These are phyloP conservation scores for Cryptocephalus moraei DNA, from an alignment of 2,888 invertebrate genomes.

Conservation along the genomic window DNA sequence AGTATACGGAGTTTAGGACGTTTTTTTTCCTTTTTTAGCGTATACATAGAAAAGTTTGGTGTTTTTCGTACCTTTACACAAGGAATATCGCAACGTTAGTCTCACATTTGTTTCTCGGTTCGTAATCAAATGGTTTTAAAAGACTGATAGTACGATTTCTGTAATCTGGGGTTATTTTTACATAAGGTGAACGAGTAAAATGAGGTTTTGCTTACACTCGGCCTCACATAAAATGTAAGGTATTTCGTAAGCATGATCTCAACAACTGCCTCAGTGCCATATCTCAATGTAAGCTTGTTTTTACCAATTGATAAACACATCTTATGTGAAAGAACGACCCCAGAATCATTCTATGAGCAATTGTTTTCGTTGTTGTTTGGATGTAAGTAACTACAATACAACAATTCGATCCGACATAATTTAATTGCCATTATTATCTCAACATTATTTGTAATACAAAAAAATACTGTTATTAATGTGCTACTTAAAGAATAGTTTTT, in stretches of 20 bases:
- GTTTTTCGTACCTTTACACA: constrained; percentile 25
- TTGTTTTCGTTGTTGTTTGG: too few species aligned
- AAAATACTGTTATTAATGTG: constrained; percentile 25
- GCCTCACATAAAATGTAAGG: too few species aligned
- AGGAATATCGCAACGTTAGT: constrained; percentile 17
- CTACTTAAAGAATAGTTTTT: constrained; percentile 27
- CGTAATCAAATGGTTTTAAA: constrained; percentile 17
- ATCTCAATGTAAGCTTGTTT: too few species aligned
- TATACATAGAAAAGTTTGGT: constrained; percentile 17
- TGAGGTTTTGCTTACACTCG: too few species aligned
- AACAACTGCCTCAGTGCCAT: too few species aligned
- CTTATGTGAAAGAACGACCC: too few species aligned
- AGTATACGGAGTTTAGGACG: constrained; percentile 25
- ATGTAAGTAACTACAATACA: too few species aligned
- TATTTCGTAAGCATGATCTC: too few species aligned
- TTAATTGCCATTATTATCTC: constrained; percentile 8
- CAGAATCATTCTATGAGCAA: too few species aligned
- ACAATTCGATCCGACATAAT: not conserved
- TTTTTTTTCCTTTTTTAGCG: constrained; percentile 6
- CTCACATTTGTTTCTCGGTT: constrained; percentile 13
- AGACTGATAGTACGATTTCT: constrained; percentile 23
- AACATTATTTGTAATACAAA: constrained; percentile 13
- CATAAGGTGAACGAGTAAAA: too few species aligned
- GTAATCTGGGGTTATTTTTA: not conserved
- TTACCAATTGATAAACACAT: too few species aligned